These are phyloP conservation scores for Dermolepida albohirtum DNA, from an alignment of 2,888 invertebrate genomes.

Conservation along the genomic window DNA sequence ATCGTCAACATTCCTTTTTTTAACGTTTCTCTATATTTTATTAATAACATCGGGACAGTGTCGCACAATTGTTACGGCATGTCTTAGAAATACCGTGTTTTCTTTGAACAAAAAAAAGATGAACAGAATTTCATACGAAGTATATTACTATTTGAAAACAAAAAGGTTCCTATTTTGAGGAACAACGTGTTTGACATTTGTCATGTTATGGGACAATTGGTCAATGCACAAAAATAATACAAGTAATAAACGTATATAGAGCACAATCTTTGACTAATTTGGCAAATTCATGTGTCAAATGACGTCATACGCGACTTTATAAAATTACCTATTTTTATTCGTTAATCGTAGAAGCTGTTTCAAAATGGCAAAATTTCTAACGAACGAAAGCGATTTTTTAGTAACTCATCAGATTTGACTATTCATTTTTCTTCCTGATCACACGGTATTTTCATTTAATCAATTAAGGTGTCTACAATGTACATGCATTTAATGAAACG, in stretches of 20 bases:
- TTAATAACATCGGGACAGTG: slow-evolving; percentile 8
- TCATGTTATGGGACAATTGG: slow-evolving; percentile 25
- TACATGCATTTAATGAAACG: slow-evolving; percentile 3
- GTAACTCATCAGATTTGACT: too few relatives aligned
- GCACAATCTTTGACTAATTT: too few relatives aligned
- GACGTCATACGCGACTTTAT: too few relatives aligned
- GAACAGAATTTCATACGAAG: neutral
- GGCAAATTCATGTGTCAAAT: too few relatives aligned
- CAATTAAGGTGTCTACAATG: slow-evolving; percentile 36
- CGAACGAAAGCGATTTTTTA: too few relatives aligned
- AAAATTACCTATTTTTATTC: too few relatives aligned
- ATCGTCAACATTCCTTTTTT: slow-evolving; percentile 28
- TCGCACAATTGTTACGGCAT: slow-evolving; percentile 33
- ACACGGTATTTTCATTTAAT: slow-evolving; percentile 20
- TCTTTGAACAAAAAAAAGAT: neutral
- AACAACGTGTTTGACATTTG: slow-evolving; percentile 22
- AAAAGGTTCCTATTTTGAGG: neutral
- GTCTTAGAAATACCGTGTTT: slow-evolving; percentile 25
- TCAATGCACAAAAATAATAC: neutral
- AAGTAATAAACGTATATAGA: neutral
- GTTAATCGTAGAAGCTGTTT: too few relatives aligned
- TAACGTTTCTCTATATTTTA: slow-evolving; percentile 12
- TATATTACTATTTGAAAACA: neutral
- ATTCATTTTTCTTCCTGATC: neutral
- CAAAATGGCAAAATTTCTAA: too few relatives aligned